phyloP scores from a whole-genome alignment of 2,113 vertebrate species.

The Lampris incognitus region DNA sequence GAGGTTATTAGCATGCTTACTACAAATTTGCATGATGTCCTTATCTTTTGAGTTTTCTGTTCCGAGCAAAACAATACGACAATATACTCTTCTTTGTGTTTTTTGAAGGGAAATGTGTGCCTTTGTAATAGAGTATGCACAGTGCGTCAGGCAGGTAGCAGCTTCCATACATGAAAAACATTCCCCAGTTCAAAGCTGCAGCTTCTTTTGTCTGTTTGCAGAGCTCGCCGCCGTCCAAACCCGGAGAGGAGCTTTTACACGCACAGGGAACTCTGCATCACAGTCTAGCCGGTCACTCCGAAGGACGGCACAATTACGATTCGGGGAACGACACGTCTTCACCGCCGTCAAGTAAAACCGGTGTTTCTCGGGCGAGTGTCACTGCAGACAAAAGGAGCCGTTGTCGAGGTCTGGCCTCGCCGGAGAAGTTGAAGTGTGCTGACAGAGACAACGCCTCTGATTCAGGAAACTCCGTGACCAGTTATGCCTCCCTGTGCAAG shows the following conservation, averaged over 20 bases:
- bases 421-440: slow-evolving; percentile 83
- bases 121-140: slow-evolving; percentile 79
- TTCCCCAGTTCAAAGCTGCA: slow-evolving; percentile 62
- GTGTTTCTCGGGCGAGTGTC: slow-evolving; percentile 84
- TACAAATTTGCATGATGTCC: slow-evolving; percentile 85
- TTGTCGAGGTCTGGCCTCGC: slow-evolving; percentile 69
- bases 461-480: slow-evolving; percentile 97
- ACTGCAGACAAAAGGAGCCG: slow-evolving; percentile 77
- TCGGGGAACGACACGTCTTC: slow-evolving; percentile 97
- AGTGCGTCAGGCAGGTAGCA: slow-evolving; percentile 88
- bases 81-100: slow-evolving; percentile 73
- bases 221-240: slow-evolving; percentile 88
- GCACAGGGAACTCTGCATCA: slow-evolving; percentile 82
- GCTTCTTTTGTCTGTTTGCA: slow-evolving; percentile 89
- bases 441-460: slow-evolving; percentile 90
- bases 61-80: slow-evolving; percentile 48
- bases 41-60: slow-evolving; percentile 77
- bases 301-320: slow-evolving; percentile 91
- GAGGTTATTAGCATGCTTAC: slow-evolving; percentile 82
- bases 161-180: slow-evolving; percentile 26
- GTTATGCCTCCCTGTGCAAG: slow-evolving; percentile 91
- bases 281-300: slow-evolving; percentile 77
- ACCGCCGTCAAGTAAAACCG: slow-evolving; percentile 90
- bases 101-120: slow-evolving; percentile 75
- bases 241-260: slow-evolving; percentile 84